These are phyloP conservation scores for Drosophila ohnishii DNA, from an alignment of 1,140 invertebrate genomes.

Conservation along the genomic window DNA sequence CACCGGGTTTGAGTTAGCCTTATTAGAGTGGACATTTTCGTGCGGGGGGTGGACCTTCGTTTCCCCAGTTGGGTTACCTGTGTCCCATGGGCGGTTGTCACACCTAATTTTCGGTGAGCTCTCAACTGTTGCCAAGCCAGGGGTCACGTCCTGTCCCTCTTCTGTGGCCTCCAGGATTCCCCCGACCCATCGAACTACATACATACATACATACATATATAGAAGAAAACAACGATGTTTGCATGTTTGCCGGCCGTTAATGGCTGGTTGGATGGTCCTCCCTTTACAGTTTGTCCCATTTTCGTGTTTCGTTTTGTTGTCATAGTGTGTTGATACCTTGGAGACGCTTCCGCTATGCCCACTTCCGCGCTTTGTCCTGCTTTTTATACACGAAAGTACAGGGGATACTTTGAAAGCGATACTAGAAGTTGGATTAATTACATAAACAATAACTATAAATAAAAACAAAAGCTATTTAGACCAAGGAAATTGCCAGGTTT, in stretches of 20 bases:
- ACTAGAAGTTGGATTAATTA: not conserved
- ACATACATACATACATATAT: slow-evolving; percentile 14
- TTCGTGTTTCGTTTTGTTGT: slow-evolving; percentile 31
- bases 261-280: slow-evolving; percentile 23
- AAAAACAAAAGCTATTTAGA: not conserved
- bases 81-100: slow-evolving; percentile 18
- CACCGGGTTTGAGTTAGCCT: slow-evolving; percentile 12
- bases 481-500: no score
- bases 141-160: slow-evolving; percentile 8
- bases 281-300: slow-evolving; percentile 46
- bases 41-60: not conserved
- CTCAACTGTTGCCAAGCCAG: slow-evolving; percentile 43
- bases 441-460: not conserved
- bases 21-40: slow-evolving; percentile 16
- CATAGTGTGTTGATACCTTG: slow-evolving; percentile 54
- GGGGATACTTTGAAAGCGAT: not conserved
- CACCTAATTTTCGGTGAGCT: slow-evolving; percentile 31
- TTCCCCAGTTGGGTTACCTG: slow-evolving; percentile 1
- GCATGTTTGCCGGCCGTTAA: slow-evolving; percentile 51
- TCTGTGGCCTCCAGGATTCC: not conserved
- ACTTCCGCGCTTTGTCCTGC: slow-evolving; percentile 1
- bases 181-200: slow-evolving; percentile 41
- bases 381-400: slow-evolving; percentile 7
- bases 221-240: slow-evolving; percentile 17
- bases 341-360: slow-evolving; percentile 35